Evolutionary conservation across 1,140 invertebrate genomes (phyloP).

Genomic region (Drosophila truncata): DNA sequence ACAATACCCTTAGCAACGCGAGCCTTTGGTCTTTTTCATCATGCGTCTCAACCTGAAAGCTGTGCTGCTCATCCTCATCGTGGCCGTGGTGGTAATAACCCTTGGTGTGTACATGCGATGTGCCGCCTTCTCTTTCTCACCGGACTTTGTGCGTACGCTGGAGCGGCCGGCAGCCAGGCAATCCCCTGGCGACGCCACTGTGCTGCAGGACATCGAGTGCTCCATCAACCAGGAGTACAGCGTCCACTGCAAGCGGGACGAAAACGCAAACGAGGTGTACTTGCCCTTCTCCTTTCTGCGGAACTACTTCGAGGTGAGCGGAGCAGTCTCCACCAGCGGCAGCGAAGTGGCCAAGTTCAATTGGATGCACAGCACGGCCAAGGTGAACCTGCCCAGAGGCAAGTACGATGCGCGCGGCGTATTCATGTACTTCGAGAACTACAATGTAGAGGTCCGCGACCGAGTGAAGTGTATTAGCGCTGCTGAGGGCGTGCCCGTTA

Average conservation of each 20-base stretch:
- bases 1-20: constrained; percentile 52
- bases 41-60: constrained; percentile 88
- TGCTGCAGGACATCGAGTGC: constrained; percentile 93
- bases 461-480: constrained; percentile 98
- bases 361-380: constrained; percentile 97
- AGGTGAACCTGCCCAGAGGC: constrained; percentile 94
- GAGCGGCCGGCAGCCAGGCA: constrained; percentile 30
- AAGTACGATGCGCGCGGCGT: constrained; percentile 95
- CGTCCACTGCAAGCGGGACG: constrained; percentile 93
- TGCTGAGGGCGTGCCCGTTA: constrained; percentile 96
- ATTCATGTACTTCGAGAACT: constrained; percentile 98
- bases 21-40: constrained; percentile 85
- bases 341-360: constrained; percentile 90
- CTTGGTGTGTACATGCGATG: constrained; percentile 87
- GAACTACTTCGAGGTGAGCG: constrained; percentile 96
- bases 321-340: constrained; percentile 70
- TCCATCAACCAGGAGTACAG: constrained; percentile 95
- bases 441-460: constrained; percentile 97
- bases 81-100: constrained; percentile 85
- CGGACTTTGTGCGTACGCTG: constrained; percentile 66
- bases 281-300: constrained; percentile 96
- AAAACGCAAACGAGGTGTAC: constrained; percentile 94
- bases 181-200: constrained; percentile 10
- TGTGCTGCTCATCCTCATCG: constrained; percentile 85
- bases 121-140: constrained; percentile 84